Base-by-base conservation (phyloP, 2,797 vertebrate species). In the Sebastes kiyomatsui region DNA sequence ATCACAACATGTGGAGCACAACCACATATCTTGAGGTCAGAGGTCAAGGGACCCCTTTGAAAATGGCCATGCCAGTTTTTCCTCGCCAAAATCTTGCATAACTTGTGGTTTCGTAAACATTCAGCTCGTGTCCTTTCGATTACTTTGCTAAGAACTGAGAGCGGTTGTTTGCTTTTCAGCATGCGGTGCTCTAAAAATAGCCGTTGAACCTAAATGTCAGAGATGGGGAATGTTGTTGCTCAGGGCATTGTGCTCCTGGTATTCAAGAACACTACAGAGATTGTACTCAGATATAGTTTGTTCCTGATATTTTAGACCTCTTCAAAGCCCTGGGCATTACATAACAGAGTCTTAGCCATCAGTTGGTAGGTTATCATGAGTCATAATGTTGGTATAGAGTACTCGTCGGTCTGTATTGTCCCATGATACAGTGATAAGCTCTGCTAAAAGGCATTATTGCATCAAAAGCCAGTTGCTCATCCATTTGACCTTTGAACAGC, bases 111-210 rank as follows among this genome's bases (percentile, higher is more conserved):
- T 11, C 7, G 10, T 27, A 30, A 42, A 49, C n/a, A 52, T 52
- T 49, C 4, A 52, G 18, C 11, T 6, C 10, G 14, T 20, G 13
- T 12, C 7, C 13, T 30, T 60, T 65, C 1, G 5, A 30, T 59
- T 32, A 61, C 0, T 16, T 61, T 85, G 73, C 67, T 62, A 8
- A 32, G 38, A 68, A 22, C 23, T 25, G 52, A 4, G 20, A 67
- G 23, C 0, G 30, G 4, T 16, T 5, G 22, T 73, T 81, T 86
- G 58, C 11, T 20, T 73, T 79, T 72, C 20, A 22, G 13, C 27
- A 55, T 12, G 70, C 25, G 14, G 2, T 2, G 1, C 25, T 58
- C 72, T 86, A 84, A 86, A 83, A 77, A 80, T 79, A 87, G 61
- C 38, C 2, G 2, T 1, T 35, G 30, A 65, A 56, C 10, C 32